These are phyloP conservation scores for Amazona vittata DNA, from an alignment of 2,113 vertebrate species.

Conservation along the genomic window DNA sequence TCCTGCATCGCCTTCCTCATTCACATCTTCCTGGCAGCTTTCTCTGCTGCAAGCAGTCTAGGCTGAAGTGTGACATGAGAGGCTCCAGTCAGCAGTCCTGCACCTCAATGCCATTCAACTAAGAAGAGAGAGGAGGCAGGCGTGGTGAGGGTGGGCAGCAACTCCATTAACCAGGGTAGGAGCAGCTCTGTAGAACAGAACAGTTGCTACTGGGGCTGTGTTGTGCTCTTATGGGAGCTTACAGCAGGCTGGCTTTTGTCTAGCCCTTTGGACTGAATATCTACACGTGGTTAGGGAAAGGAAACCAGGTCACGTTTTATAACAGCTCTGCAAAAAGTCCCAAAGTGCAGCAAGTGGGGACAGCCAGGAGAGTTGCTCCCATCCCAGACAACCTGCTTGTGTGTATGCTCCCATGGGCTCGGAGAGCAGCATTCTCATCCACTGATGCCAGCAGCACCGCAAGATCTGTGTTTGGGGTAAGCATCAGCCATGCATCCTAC, in stretches of 20 bases:
- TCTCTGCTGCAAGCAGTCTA: not conserved
- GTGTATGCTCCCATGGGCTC: not conserved
- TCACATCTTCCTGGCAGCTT: not conserved
- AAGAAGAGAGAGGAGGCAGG: not conserved
- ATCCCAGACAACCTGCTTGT: not conserved
- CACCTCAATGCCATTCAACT: not conserved
- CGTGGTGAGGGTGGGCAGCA: not conserved
- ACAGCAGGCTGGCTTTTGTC: not conserved
- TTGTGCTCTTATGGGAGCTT: not conserved
- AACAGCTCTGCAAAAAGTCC: not conserved
- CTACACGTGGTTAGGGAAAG: not conserved
- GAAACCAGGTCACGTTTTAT: not conserved
- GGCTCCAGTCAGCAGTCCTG: not conserved
- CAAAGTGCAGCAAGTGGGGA: rapidly evolving
- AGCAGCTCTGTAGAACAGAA: not conserved
- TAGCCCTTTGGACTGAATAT: not conserved
- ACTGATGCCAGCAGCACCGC: not conserved
- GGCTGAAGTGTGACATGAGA: not conserved
- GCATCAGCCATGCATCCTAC: not conserved
- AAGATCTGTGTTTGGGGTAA: not conserved
- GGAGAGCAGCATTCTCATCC: not conserved
- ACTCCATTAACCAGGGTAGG: not conserved
- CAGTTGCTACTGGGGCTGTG: not conserved
- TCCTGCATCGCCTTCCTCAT: not conserved
- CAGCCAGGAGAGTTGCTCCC: not conserved